These are phyloP conservation scores for Sminthopsis crassicaudata DNA, from an alignment of 2,113 vertebrate species.

Conservation along the genomic window DNA sequence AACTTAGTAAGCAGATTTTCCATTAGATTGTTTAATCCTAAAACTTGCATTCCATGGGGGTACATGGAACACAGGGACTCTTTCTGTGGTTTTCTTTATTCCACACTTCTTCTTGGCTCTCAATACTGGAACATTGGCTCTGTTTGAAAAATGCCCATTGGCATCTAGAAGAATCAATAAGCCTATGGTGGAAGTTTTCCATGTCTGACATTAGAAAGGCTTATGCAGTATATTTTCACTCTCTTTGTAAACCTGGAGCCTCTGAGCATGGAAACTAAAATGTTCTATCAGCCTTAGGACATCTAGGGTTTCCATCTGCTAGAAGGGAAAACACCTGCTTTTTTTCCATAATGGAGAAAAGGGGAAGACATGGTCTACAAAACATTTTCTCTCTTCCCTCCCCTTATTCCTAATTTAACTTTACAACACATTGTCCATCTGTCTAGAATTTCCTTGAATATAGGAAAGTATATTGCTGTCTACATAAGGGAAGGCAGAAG, in stretches of 20 bases:
- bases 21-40: not conserved
- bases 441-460: not conserved
- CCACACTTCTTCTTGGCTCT: not conserved
- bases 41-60: not conserved
- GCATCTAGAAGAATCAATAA: not conserved
- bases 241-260: not conserved
- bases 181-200: not conserved
- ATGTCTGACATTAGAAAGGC: not conserved
- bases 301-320: constrained; percentile 53
- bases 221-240: not conserved
- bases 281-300: not conserved
- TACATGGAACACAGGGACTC: not conserved
- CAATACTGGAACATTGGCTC: not conserved
- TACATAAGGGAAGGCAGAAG: not conserved
- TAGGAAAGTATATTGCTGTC: not conserved
- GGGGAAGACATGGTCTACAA: not conserved
- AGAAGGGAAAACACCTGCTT: not conserved
- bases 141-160: constrained; percentile 17
- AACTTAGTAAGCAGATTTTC: not conserved
- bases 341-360: constrained; percentile 45
- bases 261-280: constrained; percentile 10
- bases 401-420: not conserved
- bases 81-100: not conserved
- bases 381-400: not conserved
- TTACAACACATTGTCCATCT: not conserved